A percentile compares a stretch with the other conserved stretches of the same genome.
Evolutionary conservation across 2,888 invertebrate species (phyloP).

Genomic region (Spisula solida): DNA sequence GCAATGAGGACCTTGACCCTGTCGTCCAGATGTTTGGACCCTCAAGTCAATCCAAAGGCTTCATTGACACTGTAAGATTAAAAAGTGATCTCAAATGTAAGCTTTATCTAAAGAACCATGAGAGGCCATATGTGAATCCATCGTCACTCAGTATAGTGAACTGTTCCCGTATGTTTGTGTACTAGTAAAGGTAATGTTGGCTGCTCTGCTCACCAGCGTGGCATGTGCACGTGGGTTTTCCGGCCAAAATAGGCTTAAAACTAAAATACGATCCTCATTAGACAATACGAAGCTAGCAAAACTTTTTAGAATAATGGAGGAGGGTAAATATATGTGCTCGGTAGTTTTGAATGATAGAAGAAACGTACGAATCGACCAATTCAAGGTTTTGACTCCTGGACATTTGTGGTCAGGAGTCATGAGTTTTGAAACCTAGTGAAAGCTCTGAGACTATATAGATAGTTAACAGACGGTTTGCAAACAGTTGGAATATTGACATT

Average conservation of each 20-base stretch:
- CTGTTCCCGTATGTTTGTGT: background rate
- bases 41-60: background rate
- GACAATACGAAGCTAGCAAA: background rate
- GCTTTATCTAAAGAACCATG: slow-evolving; percentile 5
- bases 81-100: slow-evolving; percentile 36
- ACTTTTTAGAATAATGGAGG: background rate
- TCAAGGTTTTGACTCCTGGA: too few relatives aligned
- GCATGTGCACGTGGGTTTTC: slow-evolving; percentile 48
- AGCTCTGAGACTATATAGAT: too few relatives aligned
- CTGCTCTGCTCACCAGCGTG: slow-evolving; percentile 23
- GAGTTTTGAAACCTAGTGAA: too few relatives aligned
- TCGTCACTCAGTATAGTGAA: background rate
- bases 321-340: background rate
- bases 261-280: background rate
- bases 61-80: slow-evolving; percentile 31
- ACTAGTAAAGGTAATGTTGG: slow-evolving; percentile 15
- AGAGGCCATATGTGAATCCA: background rate
- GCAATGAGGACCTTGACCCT: slow-evolving; percentile 13
- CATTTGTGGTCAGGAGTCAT: too few relatives aligned
- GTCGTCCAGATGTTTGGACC: slow-evolving; percentile 39
- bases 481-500: too few relatives aligned
- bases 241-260: slow-evolving; percentile 36
- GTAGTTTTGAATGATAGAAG: background rate
- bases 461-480: too few relatives aligned
- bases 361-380: too few relatives aligned